phyloP scores from a whole-genome alignment of 2,797 vertebrate species.

The Galaxias olidus region DNA sequence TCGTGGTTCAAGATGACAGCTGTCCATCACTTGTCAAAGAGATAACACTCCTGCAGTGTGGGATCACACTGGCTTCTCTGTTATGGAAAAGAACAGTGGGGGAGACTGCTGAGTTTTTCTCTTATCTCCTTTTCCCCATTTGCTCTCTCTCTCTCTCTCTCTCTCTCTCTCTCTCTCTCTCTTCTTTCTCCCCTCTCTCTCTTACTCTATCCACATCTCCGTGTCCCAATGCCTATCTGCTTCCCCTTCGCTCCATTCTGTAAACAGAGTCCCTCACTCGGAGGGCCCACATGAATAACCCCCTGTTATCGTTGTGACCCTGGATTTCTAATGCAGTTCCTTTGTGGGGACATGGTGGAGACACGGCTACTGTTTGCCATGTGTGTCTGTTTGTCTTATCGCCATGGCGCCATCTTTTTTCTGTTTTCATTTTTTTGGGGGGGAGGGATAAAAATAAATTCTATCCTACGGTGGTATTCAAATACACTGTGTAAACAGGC shows the following conservation, averaged over 20 bases:
- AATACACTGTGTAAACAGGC: constrained; percentile 22
- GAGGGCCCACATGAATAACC: constrained; percentile 47
- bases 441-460: constrained; percentile 37
- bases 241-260: constrained; percentile 38
- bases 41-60: constrained; percentile 34
- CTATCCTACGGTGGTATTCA: constrained; percentile 26
- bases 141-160: constrained; percentile 11
- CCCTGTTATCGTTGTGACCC: constrained; percentile 54
- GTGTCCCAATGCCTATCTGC: constrained; percentile 8
- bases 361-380: constrained; percentile 28
- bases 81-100: constrained; percentile 1
- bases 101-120: background rate
- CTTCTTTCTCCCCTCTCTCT: constrained; percentile 23
- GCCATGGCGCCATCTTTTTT: constrained; percentile 22
- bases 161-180: constrained; percentile 40
- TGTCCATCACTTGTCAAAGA: constrained; percentile 52
- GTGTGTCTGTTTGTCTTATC: constrained; percentile 32
- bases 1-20: constrained; percentile 37
- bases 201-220: constrained; percentile 35
- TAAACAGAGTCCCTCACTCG: constrained; percentile 21
- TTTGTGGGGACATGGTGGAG: constrained; percentile 21
- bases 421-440: constrained; percentile 18
- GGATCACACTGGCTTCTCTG: constrained; percentile 8
- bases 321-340: constrained; percentile 28
- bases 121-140: constrained; percentile 5